A percentile compares a stretch with the other conserved stretches of the same genome.
Evolutionary conservation across 2,797 vertebrate genomes (phyloP).

Genomic region (Lepilemur ruficaudatus): DNA sequence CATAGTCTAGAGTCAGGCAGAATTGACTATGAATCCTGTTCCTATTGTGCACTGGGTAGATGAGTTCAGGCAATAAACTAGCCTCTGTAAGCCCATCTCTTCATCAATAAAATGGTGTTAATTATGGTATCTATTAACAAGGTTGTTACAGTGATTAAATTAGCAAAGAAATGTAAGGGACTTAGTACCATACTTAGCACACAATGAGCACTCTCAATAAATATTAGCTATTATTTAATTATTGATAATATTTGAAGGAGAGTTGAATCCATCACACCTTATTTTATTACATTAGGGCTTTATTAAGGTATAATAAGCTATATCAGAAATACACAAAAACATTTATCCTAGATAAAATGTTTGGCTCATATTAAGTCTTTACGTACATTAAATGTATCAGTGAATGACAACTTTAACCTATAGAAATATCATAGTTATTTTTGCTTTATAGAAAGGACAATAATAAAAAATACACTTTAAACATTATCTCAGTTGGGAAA

Average conservation of each 20-base stretch:
- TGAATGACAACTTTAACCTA: conserved; percentile 33
- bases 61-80: not conserved
- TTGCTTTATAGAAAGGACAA: conserved; percentile 45
- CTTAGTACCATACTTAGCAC: not conserved
- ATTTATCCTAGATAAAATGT: not conserved
- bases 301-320: conserved; percentile 30
- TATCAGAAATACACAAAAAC: conserved; percentile 27
- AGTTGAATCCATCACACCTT: not conserved
- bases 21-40: not conserved
- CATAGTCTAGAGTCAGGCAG: not conserved
- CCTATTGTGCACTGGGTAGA: not conserved
- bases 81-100: not conserved
- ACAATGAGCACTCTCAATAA: not conserved
- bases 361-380: not conserved
- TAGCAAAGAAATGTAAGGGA: conserved; percentile 14
- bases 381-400: conserved; percentile 22
- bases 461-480: conserved; percentile 41
- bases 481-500: conserved; percentile 43
- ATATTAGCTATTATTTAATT: not conserved
- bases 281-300: not conserved
- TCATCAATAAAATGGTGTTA: not conserved
- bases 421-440: conserved; percentile 41
- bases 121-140: not conserved
- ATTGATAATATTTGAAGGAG: conserved; percentile 1
- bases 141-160: not conserved